Evolutionary conservation across 2,888 invertebrate genomes (phyloP), one percentile per base, ranked within the genome.

Genomic region (Amblyjoppa fuscipennis): DNA sequence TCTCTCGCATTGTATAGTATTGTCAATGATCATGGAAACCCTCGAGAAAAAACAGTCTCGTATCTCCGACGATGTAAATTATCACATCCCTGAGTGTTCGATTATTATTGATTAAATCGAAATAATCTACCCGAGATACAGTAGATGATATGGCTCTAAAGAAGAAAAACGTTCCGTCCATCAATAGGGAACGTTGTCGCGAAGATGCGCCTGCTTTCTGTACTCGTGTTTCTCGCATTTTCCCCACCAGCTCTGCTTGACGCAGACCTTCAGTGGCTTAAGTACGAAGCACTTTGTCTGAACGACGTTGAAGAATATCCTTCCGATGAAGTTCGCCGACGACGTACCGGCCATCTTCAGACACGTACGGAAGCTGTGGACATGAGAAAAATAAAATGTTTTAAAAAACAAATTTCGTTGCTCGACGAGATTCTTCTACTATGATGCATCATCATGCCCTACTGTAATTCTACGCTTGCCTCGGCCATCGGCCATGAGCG

Each of bases 251-350:
- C 97, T 96, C 6, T 97, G 95, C 90, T 96, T 96, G 7, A 96
- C 95, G 94, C 99, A 99, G 38, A 96, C 95, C 89, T 96, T 96
- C 88, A 97, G 97, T 1, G 96, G 96, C 91, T 97, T 97, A 61
- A 99, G 95, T 0, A 97, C 96, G 94, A 99, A 99, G 92, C 99
- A 99, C 93, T 98, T 97, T 0, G 98, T 98, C 93, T 98, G 98
- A n/a, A 99, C 97, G 66, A 99, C 96, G 94, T 99, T 98, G 96
- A 99, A 99, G 95, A 98, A 99, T 49, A 99, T 95, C 91, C 97
- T 98, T 3, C 98, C 98, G 78, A 98, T 98, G 94, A 98, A 96
- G 93, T 98, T 98, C 9, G 99, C 97, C 11, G 98, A 97, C 6
- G 97, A 97, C 0, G 98, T 98, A 89, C 96, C 96, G 0, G 98